A percentile compares a stretch with the other conserved stretches of the same genome.
phyloP scores from a whole-genome alignment of 2,797 vertebrate species.

The Chelon labrosus region DNA sequence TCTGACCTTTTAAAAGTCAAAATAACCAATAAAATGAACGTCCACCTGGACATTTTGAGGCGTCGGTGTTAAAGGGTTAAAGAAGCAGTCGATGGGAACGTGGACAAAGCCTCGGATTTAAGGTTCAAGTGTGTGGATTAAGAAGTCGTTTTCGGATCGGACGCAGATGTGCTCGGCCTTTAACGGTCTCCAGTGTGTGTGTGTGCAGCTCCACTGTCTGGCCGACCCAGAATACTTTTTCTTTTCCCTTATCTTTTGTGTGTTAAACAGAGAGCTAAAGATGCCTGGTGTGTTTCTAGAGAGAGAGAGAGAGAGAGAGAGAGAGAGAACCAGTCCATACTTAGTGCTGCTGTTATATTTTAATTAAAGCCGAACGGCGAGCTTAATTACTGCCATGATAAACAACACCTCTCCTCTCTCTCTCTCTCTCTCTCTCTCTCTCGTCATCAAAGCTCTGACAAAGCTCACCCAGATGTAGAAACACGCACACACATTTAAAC shows the following conservation, averaged over 20 bases:
- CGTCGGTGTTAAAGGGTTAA: not conserved
- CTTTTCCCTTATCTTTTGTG: constrained; percentile 28
- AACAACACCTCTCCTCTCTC: constrained; percentile 70
- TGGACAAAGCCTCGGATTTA: not conserved
- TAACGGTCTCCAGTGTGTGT: not conserved
- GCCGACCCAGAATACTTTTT: constrained; percentile 11
- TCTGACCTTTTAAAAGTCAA: too few species aligned
- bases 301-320: too few species aligned
- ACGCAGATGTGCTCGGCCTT: not conserved
- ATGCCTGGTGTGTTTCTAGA: constrained; percentile 20
- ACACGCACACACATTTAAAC: constrained; percentile 25
- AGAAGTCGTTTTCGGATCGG: not conserved
- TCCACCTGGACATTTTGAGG: too few species aligned
- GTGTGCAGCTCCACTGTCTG: not conserved
- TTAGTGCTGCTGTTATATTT: constrained; percentile 70
- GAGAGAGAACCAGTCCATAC: constrained; percentile 36
- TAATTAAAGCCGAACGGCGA: constrained; percentile 79
- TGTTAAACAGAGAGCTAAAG: constrained; percentile 42
- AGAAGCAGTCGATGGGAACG: not conserved
- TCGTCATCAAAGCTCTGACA: constrained; percentile 64
- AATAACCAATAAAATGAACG: too few species aligned
- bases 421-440: constrained; percentile 34
- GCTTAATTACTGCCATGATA: constrained; percentile 81
- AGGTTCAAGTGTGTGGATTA: constrained; percentile 18
- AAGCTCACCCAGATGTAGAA: constrained; percentile 53